These are phyloP conservation scores for Coilia nasus DNA, from an alignment of 2,797 vertebrate species.

Conservation along the genomic window DNA sequence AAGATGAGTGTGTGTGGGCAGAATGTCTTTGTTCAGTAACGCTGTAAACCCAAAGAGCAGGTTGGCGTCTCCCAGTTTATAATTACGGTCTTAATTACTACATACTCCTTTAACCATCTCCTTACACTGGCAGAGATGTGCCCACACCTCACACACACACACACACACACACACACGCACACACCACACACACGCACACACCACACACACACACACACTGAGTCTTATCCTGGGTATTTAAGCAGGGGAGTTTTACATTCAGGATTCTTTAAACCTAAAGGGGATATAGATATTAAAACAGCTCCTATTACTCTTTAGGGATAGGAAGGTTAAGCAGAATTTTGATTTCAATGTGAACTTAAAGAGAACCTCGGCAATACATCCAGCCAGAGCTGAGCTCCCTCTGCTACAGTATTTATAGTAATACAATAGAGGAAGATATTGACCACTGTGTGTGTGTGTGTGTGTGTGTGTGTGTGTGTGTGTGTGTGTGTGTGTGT, in stretches of 20 bases:
- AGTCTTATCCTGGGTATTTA: neutral
- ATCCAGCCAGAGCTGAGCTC: neutral
- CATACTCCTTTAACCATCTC: neutral
- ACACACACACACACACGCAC: too few species aligned
- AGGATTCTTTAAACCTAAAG: neutral
- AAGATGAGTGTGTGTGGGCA: neutral
- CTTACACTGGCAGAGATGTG: neutral
- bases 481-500: too few species aligned
- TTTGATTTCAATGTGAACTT: neutral
- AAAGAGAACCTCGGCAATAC: neutral
- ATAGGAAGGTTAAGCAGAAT: neutral
- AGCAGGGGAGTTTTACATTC: neutral
- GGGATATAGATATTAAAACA: neutral
- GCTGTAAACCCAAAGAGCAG: neutral
- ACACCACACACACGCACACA: too few species aligned
- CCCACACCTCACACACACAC: neutral
- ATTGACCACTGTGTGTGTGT: too few species aligned
- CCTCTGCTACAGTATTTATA: too few species aligned
- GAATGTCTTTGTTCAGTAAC: neutral
- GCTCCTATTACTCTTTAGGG: neutral
- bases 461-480: too few species aligned
- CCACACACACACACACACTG: neutral
- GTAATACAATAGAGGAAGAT: too few species aligned
- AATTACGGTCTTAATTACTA: neutral
- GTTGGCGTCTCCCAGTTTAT: neutral